phyloP scores from a whole-genome alignment of 2,888 invertebrate genomes.

The Campopleginae sp. region DNA sequence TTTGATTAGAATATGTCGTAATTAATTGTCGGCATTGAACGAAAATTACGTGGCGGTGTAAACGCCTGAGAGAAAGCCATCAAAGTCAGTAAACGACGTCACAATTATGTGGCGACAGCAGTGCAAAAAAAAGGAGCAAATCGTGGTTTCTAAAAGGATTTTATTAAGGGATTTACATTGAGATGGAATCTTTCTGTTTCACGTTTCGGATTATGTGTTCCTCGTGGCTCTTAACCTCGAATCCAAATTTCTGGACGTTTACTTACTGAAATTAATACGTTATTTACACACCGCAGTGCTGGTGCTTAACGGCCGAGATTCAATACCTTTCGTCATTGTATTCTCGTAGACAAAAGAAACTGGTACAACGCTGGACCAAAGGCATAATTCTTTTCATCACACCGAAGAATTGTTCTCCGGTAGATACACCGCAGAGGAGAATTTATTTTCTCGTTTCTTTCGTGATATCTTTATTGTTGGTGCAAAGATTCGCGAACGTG shows the following conservation, averaged over 20 bases:
- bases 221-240: slow-evolving; percentile 16
- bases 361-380: slow-evolving; percentile 3
- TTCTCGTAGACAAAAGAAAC: not conserved
- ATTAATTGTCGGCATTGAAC: not conserved
- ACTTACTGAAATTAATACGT: not conserved
- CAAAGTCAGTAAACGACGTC: not conserved
- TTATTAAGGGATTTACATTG: not conserved
- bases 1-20: not conserved
- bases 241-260: slow-evolving; percentile 36
- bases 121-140: not conserved
- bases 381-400: slow-evolving; percentile 47
- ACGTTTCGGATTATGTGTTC: slow-evolving; percentile 42
- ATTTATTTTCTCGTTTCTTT: slow-evolving; percentile 38
- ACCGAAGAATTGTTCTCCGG: slow-evolving; percentile 24
- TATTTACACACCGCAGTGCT: not conserved
- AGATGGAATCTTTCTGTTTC: slow-evolving; percentile 22
- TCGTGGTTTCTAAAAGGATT: not conserved
- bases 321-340: not conserved
- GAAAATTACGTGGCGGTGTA: not conserved
- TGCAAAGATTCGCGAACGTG: slow-evolving; percentile 41
- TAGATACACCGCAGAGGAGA: not conserved
- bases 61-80: not conserved
- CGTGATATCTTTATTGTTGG: slow-evolving; percentile 41
- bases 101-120: not conserved
- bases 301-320: not conserved